Evolutionary conservation across 1,140 invertebrate genomes (phyloP).

Genomic region (Plutomurus gul): DNA sequence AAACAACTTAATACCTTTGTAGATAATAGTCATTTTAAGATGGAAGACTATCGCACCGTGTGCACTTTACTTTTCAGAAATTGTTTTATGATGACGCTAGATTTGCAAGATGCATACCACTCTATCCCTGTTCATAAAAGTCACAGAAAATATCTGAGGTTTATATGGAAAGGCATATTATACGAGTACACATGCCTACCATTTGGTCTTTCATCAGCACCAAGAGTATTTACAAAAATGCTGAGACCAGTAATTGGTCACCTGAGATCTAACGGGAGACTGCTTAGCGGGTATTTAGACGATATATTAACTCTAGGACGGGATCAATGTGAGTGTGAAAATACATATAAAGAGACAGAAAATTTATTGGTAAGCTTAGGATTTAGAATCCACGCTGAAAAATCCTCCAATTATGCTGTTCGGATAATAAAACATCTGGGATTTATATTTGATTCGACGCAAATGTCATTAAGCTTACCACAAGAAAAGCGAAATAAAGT

Average conservation of each 20-base stretch:
- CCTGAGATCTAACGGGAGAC: background rate
- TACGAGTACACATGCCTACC: slow-evolving; percentile 15
- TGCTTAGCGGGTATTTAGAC: background rate
- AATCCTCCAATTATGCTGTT: background rate
- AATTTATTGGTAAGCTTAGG: background rate
- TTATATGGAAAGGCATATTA: background rate
- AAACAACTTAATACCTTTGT: slow-evolving; percentile 34
- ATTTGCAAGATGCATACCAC: background rate
- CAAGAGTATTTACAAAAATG: slow-evolving; percentile 7
- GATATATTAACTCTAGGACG: background rate
- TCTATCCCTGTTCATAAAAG: background rate
- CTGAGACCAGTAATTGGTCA: background rate
- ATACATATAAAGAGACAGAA: background rate
- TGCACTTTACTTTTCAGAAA: background rate
- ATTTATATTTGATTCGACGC: slow-evolving; percentile 28
- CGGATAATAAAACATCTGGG: slow-evolving; percentile 33
- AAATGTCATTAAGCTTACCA: background rate
- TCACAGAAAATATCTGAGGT: slow-evolving; percentile 4
- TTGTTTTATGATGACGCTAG: background rate
- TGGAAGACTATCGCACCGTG: slow-evolving; percentile 8
- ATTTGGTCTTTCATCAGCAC: background rate
- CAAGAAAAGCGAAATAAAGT: background rate
- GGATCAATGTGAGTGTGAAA: background rate
- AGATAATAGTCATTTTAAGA: background rate
- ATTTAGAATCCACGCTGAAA: background rate